Evolutionary conservation across 1,140 invertebrate genomes (phyloP).

Genomic region (Drosophila arawakana): DNA sequence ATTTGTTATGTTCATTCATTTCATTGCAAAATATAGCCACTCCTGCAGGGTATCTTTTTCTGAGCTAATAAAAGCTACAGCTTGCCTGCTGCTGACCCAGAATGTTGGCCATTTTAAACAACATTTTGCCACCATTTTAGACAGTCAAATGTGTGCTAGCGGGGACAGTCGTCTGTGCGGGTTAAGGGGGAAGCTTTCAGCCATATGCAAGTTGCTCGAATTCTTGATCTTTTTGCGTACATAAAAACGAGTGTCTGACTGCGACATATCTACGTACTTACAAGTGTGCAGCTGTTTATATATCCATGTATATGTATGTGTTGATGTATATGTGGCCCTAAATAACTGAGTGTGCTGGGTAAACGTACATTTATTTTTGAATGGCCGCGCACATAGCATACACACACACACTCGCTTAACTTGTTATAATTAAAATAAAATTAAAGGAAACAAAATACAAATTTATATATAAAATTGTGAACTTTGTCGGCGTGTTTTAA

Average conservation of each 20-base stretch:
- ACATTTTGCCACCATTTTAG: not conserved
- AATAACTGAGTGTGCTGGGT: conserved; percentile 4
- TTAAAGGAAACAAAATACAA: conserved; percentile 42
- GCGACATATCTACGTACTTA: not conserved
- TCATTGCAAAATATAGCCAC: too few relatives aligned
- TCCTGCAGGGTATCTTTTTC: not conserved
- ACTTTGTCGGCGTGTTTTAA: conserved; percentile 70
- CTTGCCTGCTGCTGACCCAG: conserved; percentile 11
- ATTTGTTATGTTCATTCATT: too few relatives aligned
- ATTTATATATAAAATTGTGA: conserved; percentile 39
- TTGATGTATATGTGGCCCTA: not conserved
- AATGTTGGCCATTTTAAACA: conserved; percentile 16
- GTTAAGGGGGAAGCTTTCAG: not conserved
- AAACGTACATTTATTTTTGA: conserved; percentile 39
- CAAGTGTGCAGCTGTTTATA: too few relatives aligned
- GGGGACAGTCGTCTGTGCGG: not conserved
- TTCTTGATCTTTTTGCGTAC: conserved; percentile 14
- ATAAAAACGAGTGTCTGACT: conserved; percentile 9
- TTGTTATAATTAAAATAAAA: conserved; percentile 72
- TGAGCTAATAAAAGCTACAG: not conserved
- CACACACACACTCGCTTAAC: conserved; percentile 18
- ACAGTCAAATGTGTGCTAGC: not conserved
- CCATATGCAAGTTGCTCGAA: not conserved
- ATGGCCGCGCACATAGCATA: conserved; percentile 35
- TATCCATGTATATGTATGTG: conserved; percentile 1